These are phyloP conservation scores for Ibidorhyncha struthersii DNA, from an alignment of 2,113 vertebrate species.

Conservation along the genomic window DNA sequence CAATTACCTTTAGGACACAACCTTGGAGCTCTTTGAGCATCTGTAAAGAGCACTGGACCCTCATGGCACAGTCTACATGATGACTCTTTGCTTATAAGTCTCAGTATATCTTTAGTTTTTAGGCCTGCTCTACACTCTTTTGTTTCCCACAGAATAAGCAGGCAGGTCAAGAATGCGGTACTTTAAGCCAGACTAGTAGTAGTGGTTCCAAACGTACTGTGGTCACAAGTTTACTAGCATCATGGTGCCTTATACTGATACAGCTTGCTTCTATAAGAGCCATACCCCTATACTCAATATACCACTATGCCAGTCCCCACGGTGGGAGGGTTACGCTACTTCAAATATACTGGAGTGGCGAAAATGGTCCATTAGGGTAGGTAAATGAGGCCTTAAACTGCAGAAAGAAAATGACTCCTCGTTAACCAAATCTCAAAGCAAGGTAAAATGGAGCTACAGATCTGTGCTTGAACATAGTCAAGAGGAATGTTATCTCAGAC, in stretches of 20 bases:
- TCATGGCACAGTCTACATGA: neutral
- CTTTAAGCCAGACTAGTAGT: neutral
- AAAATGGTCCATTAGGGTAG: neutral
- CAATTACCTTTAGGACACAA: neutral
- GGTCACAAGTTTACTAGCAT: neutral
- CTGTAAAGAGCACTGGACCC: neutral
- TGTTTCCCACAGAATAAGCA: neutral
- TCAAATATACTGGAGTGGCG: neutral
- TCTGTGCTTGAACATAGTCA: neutral
- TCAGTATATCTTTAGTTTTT: neutral
- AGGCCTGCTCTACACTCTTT: neutral
- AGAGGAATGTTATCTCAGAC: neutral
- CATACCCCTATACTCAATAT: neutral
- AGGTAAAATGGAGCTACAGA: neutral
- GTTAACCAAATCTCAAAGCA: neutral
- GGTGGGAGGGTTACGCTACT: neutral
- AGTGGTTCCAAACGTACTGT: neutral
- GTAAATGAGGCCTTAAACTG: constrained; percentile 1
- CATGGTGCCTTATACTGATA: neutral
- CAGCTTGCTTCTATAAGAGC: neutral
- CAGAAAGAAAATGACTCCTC: neutral
- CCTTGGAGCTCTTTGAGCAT: neutral
- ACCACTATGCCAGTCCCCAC: neutral
- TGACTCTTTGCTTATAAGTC: neutral
- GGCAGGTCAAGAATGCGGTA: neutral